Evolutionary conservation across 1,140 invertebrate species (phyloP), one percentile per base, ranked within the genome.

Genomic region (Cepaea nemoralis): DNA sequence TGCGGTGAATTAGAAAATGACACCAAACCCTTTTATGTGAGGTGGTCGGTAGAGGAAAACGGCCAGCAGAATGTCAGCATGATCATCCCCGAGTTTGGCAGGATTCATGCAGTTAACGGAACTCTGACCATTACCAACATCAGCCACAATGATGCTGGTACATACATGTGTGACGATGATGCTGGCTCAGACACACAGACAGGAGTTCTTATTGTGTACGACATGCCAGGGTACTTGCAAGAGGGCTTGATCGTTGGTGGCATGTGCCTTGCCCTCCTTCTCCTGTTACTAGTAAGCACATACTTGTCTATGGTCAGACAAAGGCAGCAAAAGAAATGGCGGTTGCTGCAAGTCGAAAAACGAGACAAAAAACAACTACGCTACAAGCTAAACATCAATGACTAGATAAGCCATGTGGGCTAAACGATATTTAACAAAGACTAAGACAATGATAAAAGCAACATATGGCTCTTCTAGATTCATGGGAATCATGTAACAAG

Each of bases 191-290:
- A 39, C 19, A 76, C 74, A 2, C 6, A 35, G 42, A 45, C 45
- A 24, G 75, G 3, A 37, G 42, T 63, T 24, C 39, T 77, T 48
- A 77, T 50, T 22, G 50, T 77, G 5, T 77, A 77, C 37, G 35
- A 35, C 48, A 77, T 63, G 50, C 75, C 75, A 1, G 50, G 63
- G 35, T 77, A 77, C 24, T 0, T 77, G 31, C 16, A 19, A 12
- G 48, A 77, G 5, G 33, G 27, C 0, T 0, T n/a, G 0, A 45
- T 59, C 16, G n/a, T 77, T 5, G 75, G n/a, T 8, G 45, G 31
- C 3, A 77, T 77, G 8, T 63, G 75, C n/a, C 50, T 63, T 24
- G 0, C 22, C 6, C 33, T 77, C 27, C 14, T 77, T 6, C 3
- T 77, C 1, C 3, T 63, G 37, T 37, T 77, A 16, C 8, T 63